phyloP scores from a whole-genome alignment of 1,140 invertebrate species.

The Drosophila quadrilineata region DNA sequence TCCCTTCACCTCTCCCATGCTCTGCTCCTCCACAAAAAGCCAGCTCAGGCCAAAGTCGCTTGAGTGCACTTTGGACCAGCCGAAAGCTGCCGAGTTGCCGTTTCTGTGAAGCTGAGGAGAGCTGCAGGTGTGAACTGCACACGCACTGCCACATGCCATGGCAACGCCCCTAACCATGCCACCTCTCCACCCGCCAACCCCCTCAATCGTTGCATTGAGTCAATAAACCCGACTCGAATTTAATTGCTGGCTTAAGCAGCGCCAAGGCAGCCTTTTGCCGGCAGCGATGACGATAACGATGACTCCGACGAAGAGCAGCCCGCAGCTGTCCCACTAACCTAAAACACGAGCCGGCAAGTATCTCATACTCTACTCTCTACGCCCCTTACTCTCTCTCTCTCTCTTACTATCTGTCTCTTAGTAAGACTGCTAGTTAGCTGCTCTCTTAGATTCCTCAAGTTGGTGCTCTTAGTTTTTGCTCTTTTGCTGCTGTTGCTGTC shows the following conservation, averaged over 20 bases:
- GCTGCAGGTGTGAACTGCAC: conserved; percentile 58
- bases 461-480: conserved; percentile 9
- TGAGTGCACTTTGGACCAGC: conserved; percentile 47
- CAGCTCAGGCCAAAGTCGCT: conserved; percentile 25
- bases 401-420: background rate
- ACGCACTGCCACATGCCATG: conserved; percentile 28
- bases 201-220: no score
- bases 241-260: conserved; percentile 64
- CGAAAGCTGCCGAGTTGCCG: background rate
- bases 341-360: conserved; percentile 22
- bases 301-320: background rate
- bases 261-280: background rate
- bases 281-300: no score
- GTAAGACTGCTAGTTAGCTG: background rate
- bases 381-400: conserved; percentile 20
- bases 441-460: conserved; percentile 2
- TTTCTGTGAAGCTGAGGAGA: background rate
- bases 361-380: background rate
- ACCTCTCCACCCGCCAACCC: background rate
- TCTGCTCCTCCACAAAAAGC: no score
- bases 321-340: conserved; percentile 56
- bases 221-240: conserved; percentile 57
- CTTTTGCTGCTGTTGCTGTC: conserved; percentile 22
- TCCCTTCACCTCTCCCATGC: no score
- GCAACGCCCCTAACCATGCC: conserved; percentile 15